These are phyloP conservation scores for Falco cherrug DNA, from an alignment of 2,797 vertebrate species.

Conservation along the genomic window DNA sequence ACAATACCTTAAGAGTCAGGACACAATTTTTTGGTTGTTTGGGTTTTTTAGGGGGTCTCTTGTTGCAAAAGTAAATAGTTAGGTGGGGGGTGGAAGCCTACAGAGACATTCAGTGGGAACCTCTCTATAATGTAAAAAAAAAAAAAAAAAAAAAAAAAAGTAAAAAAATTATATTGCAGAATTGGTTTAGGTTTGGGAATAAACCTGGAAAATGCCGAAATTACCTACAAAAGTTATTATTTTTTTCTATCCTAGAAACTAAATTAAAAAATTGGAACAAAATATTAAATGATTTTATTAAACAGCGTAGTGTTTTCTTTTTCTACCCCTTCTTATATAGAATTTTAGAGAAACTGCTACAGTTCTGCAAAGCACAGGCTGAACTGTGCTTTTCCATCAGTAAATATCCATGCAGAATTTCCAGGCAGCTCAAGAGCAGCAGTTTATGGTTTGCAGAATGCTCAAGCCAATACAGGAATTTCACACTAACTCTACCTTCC, in stretches of 20 bases:
- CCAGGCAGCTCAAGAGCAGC: neutral
- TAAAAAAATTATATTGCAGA: neutral
- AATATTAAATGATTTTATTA: neutral
- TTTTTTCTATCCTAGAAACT: neutral
- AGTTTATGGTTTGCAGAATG: neutral
- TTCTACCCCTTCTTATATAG: neutral
- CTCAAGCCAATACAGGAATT: neutral
- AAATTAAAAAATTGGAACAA: neutral
- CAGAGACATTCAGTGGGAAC: neutral
- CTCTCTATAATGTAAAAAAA: neutral
- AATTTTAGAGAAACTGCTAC: neutral
- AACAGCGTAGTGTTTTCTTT: neutral
- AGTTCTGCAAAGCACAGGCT: neutral
- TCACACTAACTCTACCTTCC: conserved; percentile 26
- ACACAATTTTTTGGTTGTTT: neutral
- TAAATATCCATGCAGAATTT: neutral
- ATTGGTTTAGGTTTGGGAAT: neutral
- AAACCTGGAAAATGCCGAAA: neutral
- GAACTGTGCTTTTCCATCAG: neutral
- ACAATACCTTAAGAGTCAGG: neutral
- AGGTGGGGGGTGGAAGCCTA: neutral
- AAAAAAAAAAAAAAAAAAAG: too few species aligned
- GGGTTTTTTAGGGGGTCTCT: neutral
- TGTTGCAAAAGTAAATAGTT: neutral
- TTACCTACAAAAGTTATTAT: neutral